These are phyloP conservation scores for Procavia capensis DNA, from an alignment of 2,113 vertebrate genomes.

Conservation along the genomic window DNA sequence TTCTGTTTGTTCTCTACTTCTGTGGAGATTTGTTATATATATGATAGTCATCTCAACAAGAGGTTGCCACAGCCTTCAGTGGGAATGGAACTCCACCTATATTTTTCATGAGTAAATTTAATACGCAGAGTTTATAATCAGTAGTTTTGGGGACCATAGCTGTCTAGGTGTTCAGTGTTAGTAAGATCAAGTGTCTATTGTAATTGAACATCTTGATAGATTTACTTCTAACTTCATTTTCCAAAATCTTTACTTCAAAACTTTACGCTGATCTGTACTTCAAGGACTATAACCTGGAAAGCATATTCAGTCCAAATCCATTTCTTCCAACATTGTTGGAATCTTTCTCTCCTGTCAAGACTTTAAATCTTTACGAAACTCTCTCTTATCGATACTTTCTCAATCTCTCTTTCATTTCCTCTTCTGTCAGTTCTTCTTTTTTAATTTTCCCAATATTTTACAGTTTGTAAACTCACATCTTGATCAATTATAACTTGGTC, in stretches of 20 bases:
- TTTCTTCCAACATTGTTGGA: rapidly evolving
- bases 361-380: not conserved
- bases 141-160: not conserved
- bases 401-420: rapidly evolving
- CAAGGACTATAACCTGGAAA: not conserved
- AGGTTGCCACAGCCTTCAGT: not conserved
- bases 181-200: not conserved
- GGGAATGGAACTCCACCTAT: not conserved
- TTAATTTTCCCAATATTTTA: not conserved
- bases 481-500: not conserved
- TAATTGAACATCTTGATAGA: not conserved
- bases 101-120: not conserved
- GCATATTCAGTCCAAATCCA: rapidly evolving
- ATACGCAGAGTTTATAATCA: not conserved
- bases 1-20: not conserved
- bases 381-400: not conserved
- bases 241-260: not conserved
- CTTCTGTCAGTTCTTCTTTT: not conserved
- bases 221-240: not conserved
- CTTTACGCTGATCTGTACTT: not conserved
- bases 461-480: not conserved
- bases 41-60: too few species aligned
- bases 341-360: not conserved
- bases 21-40: rapidly evolving
- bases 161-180: not conserved